Evolutionary conservation across 2,888 invertebrate genomes (phyloP).

Genomic region (Synergus itoensis): DNA sequence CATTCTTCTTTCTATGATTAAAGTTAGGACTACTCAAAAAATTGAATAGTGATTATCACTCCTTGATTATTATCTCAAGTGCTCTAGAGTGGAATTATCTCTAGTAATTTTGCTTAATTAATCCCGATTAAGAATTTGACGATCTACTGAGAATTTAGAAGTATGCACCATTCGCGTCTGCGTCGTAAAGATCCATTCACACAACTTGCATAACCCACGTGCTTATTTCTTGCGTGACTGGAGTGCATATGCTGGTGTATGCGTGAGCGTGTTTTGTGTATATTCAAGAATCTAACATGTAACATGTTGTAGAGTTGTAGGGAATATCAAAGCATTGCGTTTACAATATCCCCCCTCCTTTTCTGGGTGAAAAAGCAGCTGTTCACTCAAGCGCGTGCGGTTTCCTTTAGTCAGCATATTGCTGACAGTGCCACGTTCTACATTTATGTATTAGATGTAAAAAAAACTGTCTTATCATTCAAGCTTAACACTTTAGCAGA

Average conservation of each 20-base stretch:
- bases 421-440: constrained; percentile 43
- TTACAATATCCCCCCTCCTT: constrained; percentile 66
- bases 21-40: not conserved
- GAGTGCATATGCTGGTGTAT: constrained; percentile 59
- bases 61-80: constrained; percentile 10
- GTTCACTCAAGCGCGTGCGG: constrained; percentile 65
- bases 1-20: not conserved
- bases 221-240: constrained; percentile 68
- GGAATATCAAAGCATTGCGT: constrained; percentile 62
- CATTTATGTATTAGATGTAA: constrained; percentile 3
- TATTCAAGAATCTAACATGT: constrained; percentile 28
- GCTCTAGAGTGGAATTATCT: constrained; percentile 22
- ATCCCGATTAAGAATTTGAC: constrained; percentile 18
- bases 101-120: constrained; percentile 23
- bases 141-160: constrained; percentile 49
- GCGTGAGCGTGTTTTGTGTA: constrained; percentile 66
- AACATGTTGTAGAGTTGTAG: constrained; percentile 56
- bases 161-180: constrained; percentile 55
- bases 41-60: not conserved
- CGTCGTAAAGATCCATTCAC: constrained; percentile 63
- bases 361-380: constrained; percentile 69
- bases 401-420: constrained; percentile 65
- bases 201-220: constrained; percentile 57
- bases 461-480: constrained; percentile 23
- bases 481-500: not conserved